Evolutionary conservation across 1,140 invertebrate species (phyloP).

Genomic region (Harpegnathos saltator): DNA sequence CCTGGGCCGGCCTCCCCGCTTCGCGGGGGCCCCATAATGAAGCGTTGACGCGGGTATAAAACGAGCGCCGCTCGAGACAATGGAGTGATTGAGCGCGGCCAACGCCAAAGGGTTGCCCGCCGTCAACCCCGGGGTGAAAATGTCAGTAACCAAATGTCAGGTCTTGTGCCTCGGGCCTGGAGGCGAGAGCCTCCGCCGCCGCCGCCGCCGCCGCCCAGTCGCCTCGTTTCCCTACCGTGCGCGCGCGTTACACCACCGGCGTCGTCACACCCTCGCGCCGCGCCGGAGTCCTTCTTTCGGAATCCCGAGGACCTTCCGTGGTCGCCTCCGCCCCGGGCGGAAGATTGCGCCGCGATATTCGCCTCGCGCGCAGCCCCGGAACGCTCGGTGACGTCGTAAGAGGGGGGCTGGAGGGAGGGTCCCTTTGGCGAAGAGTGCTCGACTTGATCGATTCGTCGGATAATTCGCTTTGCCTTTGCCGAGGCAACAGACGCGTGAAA

Average conservation of each 20-base stretch:
- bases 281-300: conserved; percentile 4
- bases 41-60: conserved; percentile 85
- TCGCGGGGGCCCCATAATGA: conserved; percentile 81
- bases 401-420: too few relatives aligned
- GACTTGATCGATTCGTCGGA: too few relatives aligned
- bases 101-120: conserved; percentile 83
- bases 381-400: neutral
- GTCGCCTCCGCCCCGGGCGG: neutral
- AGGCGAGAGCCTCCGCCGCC: conserved; percentile 46
- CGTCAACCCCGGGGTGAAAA: conserved; percentile 84
- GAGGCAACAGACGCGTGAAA: too few relatives aligned
- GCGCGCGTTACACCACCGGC: too few relatives aligned
- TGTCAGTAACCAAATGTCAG: conserved; percentile 83
- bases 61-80: conserved; percentile 83
- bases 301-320: neutral
- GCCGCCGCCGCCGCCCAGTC: too few relatives aligned
- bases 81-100: conserved; percentile 83
- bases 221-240: conserved; percentile 14
- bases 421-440: too few relatives aligned
- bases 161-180: conserved; percentile 66
- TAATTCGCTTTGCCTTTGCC: too few relatives aligned
- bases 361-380: too few relatives aligned
- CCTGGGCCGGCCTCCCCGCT: neutral
- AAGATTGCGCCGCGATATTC: neutral
- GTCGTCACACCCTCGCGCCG: neutral